A percentile compares a stretch with the other conserved stretches of the same genome.
Conservation (phyloP, 2,888 invertebrate species). For the Cecidostiba fungosa region DNA sequence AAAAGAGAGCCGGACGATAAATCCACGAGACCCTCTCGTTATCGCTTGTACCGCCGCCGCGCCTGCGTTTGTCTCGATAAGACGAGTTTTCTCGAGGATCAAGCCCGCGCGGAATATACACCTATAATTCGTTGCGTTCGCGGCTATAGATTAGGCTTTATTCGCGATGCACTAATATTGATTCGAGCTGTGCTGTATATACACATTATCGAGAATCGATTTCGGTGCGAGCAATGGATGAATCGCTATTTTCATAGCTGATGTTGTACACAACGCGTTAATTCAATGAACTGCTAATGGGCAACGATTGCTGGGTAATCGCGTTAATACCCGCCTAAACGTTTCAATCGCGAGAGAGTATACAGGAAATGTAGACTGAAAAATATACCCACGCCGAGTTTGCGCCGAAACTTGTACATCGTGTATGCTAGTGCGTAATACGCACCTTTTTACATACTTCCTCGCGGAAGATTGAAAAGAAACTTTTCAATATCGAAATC, state of each 20-base stretch:
- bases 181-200: neutral
- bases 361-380: neutral
- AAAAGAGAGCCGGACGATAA: neutral
- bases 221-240: neutral
- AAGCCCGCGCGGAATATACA: neutral
- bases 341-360: neutral
- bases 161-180: neutral
- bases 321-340: neutral
- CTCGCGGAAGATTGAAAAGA: slow-evolving; percentile 53
- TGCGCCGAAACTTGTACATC: neutral
- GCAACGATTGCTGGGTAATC: neutral
- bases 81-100: neutral
- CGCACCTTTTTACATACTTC: neutral
- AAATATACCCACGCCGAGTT: neutral
- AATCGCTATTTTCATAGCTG: neutral
- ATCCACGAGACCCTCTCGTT: slow-evolving; percentile 31
- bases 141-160: neutral
- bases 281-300: slow-evolving; percentile 19
- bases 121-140: neutral
- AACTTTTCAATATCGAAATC: slow-evolving; percentile 55
- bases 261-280: neutral
- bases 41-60: slow-evolving; percentile 18
- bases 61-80: neutral
- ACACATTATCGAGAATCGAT: slow-evolving; percentile 37
- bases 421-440: too few species aligned